Base-by-base conservation (phyloP, 2,888 invertebrate genomes). In the Craniophora ligustri region DNA sequence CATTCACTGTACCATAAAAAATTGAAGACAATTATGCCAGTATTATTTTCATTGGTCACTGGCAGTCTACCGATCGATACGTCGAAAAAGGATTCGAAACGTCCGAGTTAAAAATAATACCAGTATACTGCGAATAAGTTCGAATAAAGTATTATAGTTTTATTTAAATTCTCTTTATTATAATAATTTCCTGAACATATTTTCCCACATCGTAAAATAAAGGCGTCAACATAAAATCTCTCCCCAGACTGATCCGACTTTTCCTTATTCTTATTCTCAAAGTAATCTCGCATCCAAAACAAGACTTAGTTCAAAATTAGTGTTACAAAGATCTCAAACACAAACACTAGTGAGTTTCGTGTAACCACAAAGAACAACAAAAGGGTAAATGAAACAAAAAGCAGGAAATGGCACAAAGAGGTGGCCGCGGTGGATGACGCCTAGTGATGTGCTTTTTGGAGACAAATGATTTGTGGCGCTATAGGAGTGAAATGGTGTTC, bases 381-480 rank as follows among this genome's bases (percentile, higher is more conserved):
- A 40, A 14, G 7, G 16, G 4, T 34, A 14, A 41, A 44, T 10
- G 44, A 44, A 48, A 39, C 7, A 16, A 5, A 11, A 13, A 6
- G 6, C 18, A 26, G 31, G 8, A 11, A 11, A 11, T 15, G 10
- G 1, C 7, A 41, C 45, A 38, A 41, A 34, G 49, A 61, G 36
- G 23, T 39, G 64, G 34, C 34, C 40, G 26, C 4, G 35, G 30
- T 16, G 41, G 28, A 15, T 36, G 66, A 32, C 7, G 49, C 15
- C 26, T 18, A 11, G 34, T 66, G 45, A 32, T 42, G 30, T 38
- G 40, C 59, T 28, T 44, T 56, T 45, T 34, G 19, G 13, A 16
- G 19, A 21, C 41, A 38, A 32, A n/a, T n/a, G n/a, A n/a, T n/a
- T n/a, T 54, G 8, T 14, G 16, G 23, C 16, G n/a, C 13, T 30